Percentiles rank a stretch among this genome's conserved stretches.
These are phyloP conservation scores for Homarus americanus DNA, from an alignment of 1,140 invertebrate species.

Conservation along the genomic window DNA sequence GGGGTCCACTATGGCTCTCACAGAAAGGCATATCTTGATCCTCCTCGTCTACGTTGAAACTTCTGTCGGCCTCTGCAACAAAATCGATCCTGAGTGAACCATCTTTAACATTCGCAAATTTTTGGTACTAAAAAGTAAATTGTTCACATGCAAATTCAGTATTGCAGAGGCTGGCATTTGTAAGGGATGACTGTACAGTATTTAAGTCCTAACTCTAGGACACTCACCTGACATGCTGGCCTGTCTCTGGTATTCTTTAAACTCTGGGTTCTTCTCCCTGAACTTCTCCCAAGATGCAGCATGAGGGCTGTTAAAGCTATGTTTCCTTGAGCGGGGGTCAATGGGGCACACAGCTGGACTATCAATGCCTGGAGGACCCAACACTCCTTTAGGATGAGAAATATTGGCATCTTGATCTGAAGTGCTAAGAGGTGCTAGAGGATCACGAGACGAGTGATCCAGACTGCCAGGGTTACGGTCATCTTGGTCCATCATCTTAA, in stretches of 20 bases:
- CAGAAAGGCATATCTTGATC: constrained; percentile 32
- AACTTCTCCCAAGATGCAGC: constrained; percentile 75
- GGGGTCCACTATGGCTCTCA: neutral
- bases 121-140: no score
- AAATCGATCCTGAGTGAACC: neutral
- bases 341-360: neutral
- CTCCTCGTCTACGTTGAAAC: neutral
- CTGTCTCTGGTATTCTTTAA: constrained; percentile 65
- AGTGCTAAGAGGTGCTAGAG: constrained; percentile 20
- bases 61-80: constrained; percentile 24
- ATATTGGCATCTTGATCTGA: constrained; percentile 16
- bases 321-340: constrained; percentile 42
- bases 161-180: no score
- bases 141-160: no score
- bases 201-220: neutral
- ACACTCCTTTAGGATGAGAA: neutral
- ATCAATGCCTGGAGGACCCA: neutral
- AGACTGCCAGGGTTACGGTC: constrained; percentile 19
- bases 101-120: no score
- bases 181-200: no score
- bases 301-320: constrained; percentile 65
- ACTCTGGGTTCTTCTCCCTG: constrained; percentile 64
- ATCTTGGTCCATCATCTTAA: constrained; percentile 60
- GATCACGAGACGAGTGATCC: constrained; percentile 16
- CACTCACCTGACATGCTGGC: constrained; percentile 64